Evolutionary conservation across 1,140 invertebrate genomes (phyloP), one percentile per base, ranked within the genome.

Genomic region (Drosophila hydei): DNA sequence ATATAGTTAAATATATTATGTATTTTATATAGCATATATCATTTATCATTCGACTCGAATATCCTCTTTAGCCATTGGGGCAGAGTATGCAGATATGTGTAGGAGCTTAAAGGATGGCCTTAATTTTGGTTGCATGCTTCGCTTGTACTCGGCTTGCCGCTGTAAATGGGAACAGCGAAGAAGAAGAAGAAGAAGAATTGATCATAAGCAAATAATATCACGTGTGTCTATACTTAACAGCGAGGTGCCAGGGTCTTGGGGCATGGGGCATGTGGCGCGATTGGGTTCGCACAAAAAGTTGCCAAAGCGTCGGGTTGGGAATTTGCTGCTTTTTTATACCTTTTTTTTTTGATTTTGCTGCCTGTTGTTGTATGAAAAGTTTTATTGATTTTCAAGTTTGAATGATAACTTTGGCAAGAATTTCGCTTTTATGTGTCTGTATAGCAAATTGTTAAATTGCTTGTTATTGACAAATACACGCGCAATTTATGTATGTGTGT

Each of bases 311-410:
- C 16, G 51, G 47, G 47, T 50, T 61, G 27, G 38, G 16, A 56
- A 43, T 65, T 64, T 70, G 1, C 3, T 30, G 7, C 1, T 58
- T 33, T 50, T 27, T 54, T 38, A 43, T 48, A n/a, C n/a, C n/a
- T 18, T 60, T 47, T 18, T 56, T n/a, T 47, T 43, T 61, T n/a
- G 19, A 18, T 23, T 55, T 36, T 43, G 7, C 40, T 7, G 36
- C 54, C 40, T 54, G 71, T 61, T 77, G 55, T 85, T 77, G 71
- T 81, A 78, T 78, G 45, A 81, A 83, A 88, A 87, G 83, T 89
- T 87, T 88, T 87, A 87, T 87, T 87, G 83, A 87, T 87, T 87
- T 87, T 88, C 83, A 87, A 88, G 78, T 87, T 87, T 88, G 83
- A 87, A 87, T 89, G 83, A 87, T 87, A 87, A 87, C 78, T 87